Evolutionary conservation across 2,797 vertebrate genomes (phyloP).

Genomic region (Eupleurogrammus muticus): DNA sequence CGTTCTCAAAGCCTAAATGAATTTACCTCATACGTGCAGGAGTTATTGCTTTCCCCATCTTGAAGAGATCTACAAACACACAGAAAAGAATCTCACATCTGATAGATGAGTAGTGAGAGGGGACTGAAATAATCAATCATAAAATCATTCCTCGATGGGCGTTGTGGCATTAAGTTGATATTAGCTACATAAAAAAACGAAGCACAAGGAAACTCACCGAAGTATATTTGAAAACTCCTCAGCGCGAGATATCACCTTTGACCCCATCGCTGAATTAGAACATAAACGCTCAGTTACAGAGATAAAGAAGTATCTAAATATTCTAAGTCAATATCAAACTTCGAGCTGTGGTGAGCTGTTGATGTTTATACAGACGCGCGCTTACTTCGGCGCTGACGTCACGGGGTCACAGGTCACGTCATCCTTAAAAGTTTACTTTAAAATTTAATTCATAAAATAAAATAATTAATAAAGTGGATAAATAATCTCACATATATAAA

Average conservation of each 20-base stretch:
- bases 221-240: conserved; percentile 67
- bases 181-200: neutral
- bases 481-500: fast-evolving
- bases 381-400: conserved; percentile 45
- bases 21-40: conserved; percentile 71
- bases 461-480: neutral
- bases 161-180: neutral
- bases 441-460: neutral
- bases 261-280: conserved; percentile 50
- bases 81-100: neutral
- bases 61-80: conserved; percentile 68
- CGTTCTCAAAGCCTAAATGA: neutral
- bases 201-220: conserved; percentile 67
- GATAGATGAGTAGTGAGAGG: fast-evolving
- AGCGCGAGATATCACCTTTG: conserved; percentile 52
- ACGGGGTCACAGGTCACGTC: conserved; percentile 52
- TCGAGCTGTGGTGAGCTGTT: neutral
- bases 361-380: conserved; percentile 71
- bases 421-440: fast-evolving
- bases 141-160: neutral
- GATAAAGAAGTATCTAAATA: fast-evolving
- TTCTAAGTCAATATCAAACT: neutral
- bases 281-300: fast-evolving
- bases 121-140: neutral
- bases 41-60: conserved; percentile 49